Evolutionary conservation across 1,140 invertebrate genomes (phyloP).

Genomic region (Caenorhabditis inopinata): DNA sequence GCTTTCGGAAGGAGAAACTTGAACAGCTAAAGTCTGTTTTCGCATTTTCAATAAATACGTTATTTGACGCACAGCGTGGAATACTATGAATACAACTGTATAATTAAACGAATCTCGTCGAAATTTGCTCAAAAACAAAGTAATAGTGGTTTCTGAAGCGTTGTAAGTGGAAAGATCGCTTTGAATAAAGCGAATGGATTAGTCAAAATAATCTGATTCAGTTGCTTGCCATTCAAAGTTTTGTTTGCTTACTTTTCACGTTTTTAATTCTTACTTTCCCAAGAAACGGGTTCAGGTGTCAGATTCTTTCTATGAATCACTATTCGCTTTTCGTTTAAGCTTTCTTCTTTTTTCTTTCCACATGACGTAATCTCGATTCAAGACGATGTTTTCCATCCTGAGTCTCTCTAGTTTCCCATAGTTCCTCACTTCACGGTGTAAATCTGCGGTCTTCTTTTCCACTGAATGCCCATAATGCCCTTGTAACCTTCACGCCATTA

Average conservation of each 20-base stretch:
- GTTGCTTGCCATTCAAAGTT: background rate
- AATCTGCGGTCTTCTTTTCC: constrained; percentile 21
- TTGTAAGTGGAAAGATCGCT: too few relatives aligned
- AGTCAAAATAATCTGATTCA: too few relatives aligned
- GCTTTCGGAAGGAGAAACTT: too few relatives aligned
- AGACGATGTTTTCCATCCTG: background rate
- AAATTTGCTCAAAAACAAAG: too few relatives aligned
- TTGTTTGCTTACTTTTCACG: background rate
- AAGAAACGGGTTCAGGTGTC: constrained; percentile 30
- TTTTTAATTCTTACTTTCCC: background rate
- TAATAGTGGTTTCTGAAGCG: too few relatives aligned
- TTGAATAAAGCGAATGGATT: too few relatives aligned
- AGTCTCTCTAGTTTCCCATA: background rate
- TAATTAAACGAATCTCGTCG: too few relatives aligned
- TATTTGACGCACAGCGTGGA: too few relatives aligned
- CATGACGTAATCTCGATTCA: constrained; percentile 24
- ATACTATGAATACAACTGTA: too few relatives aligned
- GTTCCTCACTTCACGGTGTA: background rate
- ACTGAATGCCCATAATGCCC: constrained; percentile 19
- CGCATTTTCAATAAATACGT: too few relatives aligned
- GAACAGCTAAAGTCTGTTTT: too few relatives aligned
- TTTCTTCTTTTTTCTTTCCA: background rate
- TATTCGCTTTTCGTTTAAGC: constrained; percentile 27
- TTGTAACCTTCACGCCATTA: constrained; percentile 23
- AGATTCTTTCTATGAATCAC: constrained; percentile 6